Conservation (phyloP, 1,140 invertebrate species). For the Diprion similis region DNA sequence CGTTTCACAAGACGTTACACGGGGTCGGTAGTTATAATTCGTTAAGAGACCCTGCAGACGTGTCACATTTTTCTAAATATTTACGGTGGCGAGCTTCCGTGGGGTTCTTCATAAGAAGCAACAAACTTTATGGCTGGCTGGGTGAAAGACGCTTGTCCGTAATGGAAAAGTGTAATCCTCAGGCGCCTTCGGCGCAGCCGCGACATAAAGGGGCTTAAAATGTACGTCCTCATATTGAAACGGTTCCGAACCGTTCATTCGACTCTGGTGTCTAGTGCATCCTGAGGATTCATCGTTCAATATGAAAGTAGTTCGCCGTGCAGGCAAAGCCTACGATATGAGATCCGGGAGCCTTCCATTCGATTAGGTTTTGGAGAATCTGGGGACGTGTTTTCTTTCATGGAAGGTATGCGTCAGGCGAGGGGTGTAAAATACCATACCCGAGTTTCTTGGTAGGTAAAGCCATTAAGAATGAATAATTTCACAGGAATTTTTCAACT, state of each 20-base stretch:
- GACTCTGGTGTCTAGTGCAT: too few species aligned
- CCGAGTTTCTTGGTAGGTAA: neutral
- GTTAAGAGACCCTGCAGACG: neutral
- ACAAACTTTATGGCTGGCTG: neutral
- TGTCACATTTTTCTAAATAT: conserved; percentile 3
- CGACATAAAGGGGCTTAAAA: neutral
- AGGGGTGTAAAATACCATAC: neutral
- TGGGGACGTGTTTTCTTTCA: neutral
- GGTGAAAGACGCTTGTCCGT: neutral
- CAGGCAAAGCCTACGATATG: neutral
- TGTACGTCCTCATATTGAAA: neutral
- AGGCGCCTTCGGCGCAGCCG: too few species aligned
- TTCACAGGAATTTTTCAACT: conserved; percentile 3
- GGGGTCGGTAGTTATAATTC: neutral
- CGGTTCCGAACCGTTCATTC: neutral
- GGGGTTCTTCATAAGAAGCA: neutral
- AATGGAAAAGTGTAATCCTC: neutral
- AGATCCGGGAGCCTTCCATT: neutral
- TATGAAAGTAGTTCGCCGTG: neutral
- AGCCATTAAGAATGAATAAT: conserved; percentile 4
- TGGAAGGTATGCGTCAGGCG: neutral
- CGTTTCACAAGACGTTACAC: neutral
- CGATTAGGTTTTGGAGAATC: neutral
- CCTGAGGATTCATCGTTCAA: neutral
- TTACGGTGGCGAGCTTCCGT: neutral